Percentiles rank a stretch among this genome's conserved stretches.
phyloP scores from a whole-genome alignment of 2,113 vertebrate genomes.

The Piaya cayana region DNA sequence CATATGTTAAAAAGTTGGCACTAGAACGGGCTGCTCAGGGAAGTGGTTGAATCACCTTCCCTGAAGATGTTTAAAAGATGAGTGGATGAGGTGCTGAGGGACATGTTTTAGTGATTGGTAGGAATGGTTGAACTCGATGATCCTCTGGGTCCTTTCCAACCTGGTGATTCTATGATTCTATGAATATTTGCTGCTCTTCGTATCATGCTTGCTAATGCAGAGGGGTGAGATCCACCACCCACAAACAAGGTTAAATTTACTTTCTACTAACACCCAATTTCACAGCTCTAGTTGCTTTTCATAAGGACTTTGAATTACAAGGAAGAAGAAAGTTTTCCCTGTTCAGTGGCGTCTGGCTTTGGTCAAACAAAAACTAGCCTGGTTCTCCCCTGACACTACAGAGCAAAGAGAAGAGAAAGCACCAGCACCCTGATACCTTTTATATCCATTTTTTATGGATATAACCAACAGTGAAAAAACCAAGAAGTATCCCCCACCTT shows the following conservation, averaged over 20 bases:
- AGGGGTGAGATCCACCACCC: neutral
- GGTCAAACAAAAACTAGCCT: neutral
- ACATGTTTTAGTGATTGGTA: too few relatives aligned
- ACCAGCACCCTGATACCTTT: neutral
- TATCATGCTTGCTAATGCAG: neutral
- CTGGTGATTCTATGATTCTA: too few relatives aligned
- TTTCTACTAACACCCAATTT: neutral
- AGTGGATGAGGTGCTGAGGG: too few relatives aligned
- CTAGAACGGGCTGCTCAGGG: too few relatives aligned
- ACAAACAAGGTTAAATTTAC: neutral
- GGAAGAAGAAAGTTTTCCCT: neutral
- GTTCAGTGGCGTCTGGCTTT: neutral
- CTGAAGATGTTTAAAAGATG: too few relatives aligned
- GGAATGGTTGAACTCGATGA: too few relatives aligned
- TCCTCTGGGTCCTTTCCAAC: too few relatives aligned
- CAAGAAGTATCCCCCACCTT: neutral
- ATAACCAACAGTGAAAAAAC: neutral
- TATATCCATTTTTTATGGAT: neutral
- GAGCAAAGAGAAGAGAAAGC: neutral
- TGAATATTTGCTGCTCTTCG: rapidly evolving
- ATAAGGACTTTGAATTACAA: neutral
- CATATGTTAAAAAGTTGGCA: neutral
- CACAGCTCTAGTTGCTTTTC: neutral
- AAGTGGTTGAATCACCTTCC: too few relatives aligned
- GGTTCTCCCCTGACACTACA: neutral